These are phyloP conservation scores for Sphaeridia pumilis DNA, from an alignment of 2,888 invertebrate species.

Conservation along the genomic window DNA sequence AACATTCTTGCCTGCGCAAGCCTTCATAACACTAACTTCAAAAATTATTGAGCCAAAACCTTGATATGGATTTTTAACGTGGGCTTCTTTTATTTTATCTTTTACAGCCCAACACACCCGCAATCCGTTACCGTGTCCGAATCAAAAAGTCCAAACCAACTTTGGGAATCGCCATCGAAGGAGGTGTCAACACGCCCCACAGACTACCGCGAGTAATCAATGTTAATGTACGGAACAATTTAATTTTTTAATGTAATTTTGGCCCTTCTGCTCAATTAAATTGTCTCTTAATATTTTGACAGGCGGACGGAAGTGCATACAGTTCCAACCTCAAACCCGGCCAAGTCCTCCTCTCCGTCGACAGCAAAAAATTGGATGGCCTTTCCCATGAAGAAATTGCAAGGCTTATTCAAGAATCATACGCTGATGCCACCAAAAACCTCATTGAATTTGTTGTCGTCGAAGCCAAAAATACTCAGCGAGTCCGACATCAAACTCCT, in stretches of 20 bases:
- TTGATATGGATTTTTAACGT: not conserved
- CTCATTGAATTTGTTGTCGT: conserved; percentile 88
- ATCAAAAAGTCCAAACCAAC: conserved; percentile 89
- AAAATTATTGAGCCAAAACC: no score
- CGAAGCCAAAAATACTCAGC: conserved; percentile 54
- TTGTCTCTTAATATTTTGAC: conserved; percentile 34
- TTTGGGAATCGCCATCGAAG: conserved; percentile 92
- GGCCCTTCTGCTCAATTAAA: not conserved
- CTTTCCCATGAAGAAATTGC: conserved; percentile 84
- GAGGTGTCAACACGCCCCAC: conserved; percentile 91
- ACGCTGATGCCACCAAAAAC: conserved; percentile 73
- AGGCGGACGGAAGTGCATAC: conserved; percentile 91
- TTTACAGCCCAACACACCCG: conserved; percentile 14
- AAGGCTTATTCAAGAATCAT: conserved; percentile 81
- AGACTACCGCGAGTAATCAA: conserved; percentile 89
- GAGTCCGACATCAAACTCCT: no score
- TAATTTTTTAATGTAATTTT: not conserved
- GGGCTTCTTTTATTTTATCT: not conserved
- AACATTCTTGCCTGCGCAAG: no score
- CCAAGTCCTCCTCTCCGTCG: conserved; percentile 83
- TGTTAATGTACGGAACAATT: conserved; percentile 64
- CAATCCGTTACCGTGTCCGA: conserved; percentile 54
- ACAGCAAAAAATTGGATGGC: conserved; percentile 57
- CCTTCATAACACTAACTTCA: no score
- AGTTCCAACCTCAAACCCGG: conserved; percentile 87